Evolutionary conservation across 2,113 vertebrate genomes (phyloP), one percentile per base, ranked within the genome.

Genomic region (Onychostruthus taczanowskii): DNA sequence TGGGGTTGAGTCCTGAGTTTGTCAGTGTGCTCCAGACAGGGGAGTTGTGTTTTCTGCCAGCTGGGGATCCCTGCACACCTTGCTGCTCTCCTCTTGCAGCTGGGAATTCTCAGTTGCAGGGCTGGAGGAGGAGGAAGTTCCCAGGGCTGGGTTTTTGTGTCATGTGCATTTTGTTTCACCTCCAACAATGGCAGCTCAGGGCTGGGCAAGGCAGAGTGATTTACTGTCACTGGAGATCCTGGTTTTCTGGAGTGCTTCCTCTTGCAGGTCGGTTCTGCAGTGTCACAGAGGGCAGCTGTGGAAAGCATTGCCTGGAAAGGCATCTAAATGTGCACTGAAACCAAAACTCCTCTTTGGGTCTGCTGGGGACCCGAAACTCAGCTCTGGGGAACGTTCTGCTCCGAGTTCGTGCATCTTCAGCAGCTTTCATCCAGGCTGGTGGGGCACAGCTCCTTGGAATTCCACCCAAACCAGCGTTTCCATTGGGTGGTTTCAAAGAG

Each of bases 351-450:
- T 33, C 31, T 56, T 9, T 24, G 3, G 3, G 18, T 59, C 62
- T 74, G 18, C 11, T 26, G 3, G 31, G n/a, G 31, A 17, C 50
- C 80, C 11, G 44, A 50, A 41, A 17, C 11, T 19, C 44, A 0
- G 44, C 2, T 61, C 30, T 77, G 47, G 15, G 88, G 68, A 68
- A 3, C 0, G 0, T 43, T 59, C 66, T 70, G n/a, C 53, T 28
- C n/a, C 10, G 3, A 7, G 19, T 28, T 31, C 53, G 15, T 24
- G 0, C 9, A 0, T 23, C 63, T 52, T 16, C 35, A 39, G 49
- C 33, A 24, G 21, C 58, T 49, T 41, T 16, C 53, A 22, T 11
- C 55, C 21, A 7, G 80, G 67, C 80, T 68, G 87, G 59, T 14
- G 43, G 14, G 5, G 28, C 27, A 3, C 15, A 41, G 15, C 59